Conservation (phyloP, 2,113 vertebrate species). For the Vicugna pacos region DNA sequence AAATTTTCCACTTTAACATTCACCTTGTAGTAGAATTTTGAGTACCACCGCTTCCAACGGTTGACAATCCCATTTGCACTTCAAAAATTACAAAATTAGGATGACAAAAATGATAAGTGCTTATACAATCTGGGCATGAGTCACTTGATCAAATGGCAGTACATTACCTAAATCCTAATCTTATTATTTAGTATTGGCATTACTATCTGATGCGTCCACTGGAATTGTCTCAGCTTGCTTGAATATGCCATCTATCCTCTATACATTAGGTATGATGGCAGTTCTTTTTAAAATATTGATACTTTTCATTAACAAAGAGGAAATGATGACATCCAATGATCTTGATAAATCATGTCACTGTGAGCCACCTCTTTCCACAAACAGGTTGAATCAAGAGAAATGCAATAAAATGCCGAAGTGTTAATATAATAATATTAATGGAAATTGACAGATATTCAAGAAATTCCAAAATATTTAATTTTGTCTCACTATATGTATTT, state of each 20-base stretch:
- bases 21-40: slow-evolving; percentile 70
- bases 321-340: slow-evolving; percentile 49
- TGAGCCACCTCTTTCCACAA: neutral
- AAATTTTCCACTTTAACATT: slow-evolving; percentile 78
- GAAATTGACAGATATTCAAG: slow-evolving; percentile 75
- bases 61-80: slow-evolving; percentile 68
- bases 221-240: neutral
- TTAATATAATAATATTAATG: slow-evolving; percentile 68
- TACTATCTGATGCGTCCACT: slow-evolving; percentile 47
- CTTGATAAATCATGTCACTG: slow-evolving; percentile 54
- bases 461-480: slow-evolving; percentile 80
- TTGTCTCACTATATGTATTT: slow-evolving; percentile 68
- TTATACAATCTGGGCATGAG: neutral
- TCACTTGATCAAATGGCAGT: slow-evolving; percentile 73
- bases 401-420: slow-evolving; percentile 40
- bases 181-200: slow-evolving; percentile 70
- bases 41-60: slow-evolving; percentile 58
- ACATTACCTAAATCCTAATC: slow-evolving; percentile 62
- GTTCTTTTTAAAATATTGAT: slow-evolving; percentile 59
- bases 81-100: slow-evolving; percentile 74
- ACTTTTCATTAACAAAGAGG: slow-evolving; percentile 59
- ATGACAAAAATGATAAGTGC: slow-evolving; percentile 47
- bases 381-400: slow-evolving; percentile 68
- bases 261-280: neutral
- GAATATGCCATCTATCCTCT: slow-evolving; percentile 52